Evolutionary conservation across 2,888 invertebrate species (phyloP), one percentile per base, ranked within the genome.

Genomic region (Leptinotarsa tumamoca): DNA sequence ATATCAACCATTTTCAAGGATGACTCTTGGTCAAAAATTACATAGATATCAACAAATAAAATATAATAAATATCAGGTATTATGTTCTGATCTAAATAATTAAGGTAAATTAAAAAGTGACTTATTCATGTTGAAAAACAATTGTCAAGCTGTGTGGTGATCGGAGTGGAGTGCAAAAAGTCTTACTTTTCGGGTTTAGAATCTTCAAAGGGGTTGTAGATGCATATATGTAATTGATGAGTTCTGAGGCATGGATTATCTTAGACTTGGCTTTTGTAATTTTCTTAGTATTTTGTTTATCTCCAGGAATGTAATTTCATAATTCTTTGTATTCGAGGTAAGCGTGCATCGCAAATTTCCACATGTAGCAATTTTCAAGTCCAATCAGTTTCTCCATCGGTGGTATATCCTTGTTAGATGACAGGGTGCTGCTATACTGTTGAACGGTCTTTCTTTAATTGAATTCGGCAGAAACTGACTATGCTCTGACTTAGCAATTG

Each of bases 141-240:
- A 33, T 66, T 63, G 43, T 72, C 69, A 49, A 76, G 51, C 33
- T 43, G 67, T n/a, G 72, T 76, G 3, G 68, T 73, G 17, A 68
- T 66, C 23, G 72, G 54, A 21, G 21, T 21, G 21, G 21, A 5
- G 23, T 72, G n/a, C 67, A 23, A 4, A 21, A 14, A 75, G 15
- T n/a, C 18, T 72, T 18, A 76, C 76, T 52, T 54, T 68, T 15
- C 69, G 33, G 14, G 76, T 73, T 10, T 69, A 5, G 61, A 68
- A 49, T 76, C 73, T 27, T 33, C 17, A 33, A 61, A 27, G 27
- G 27, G 5, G 4, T 27, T 27, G 27, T 63, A 27, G 27, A 63
- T 63, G n/a, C 5, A 27, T 63, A 27, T 14, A 63, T 63, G 18
- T 23, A 13, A 4, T 58, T 23, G 23, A 58, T 14, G 15, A 21